These are phyloP conservation scores for Globicephala melas DNA, from an alignment of 2,113 vertebrate species.

Conservation along the genomic window DNA sequence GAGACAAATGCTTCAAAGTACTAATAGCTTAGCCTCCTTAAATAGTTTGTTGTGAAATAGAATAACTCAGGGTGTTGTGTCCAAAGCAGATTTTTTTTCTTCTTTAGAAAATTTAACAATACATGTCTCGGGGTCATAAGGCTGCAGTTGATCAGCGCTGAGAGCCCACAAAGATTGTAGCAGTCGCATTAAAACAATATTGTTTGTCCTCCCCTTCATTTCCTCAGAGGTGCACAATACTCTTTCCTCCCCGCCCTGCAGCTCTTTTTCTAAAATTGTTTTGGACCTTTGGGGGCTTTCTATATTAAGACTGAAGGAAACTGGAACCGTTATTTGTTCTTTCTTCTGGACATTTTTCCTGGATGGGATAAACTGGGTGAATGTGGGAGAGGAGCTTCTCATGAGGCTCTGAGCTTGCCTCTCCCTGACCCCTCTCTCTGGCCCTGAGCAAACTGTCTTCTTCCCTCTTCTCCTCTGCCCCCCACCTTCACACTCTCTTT, in stretches of 20 bases:
- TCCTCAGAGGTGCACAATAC: slow-evolving; percentile 74
- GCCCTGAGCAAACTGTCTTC: too few species aligned
- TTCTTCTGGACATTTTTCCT: slow-evolving; percentile 47
- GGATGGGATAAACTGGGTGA: not conserved
- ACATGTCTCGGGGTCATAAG: slow-evolving; percentile 76
- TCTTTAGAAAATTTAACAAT: slow-evolving; percentile 77
- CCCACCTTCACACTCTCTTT: not conserved
- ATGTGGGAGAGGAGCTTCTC: not conserved
- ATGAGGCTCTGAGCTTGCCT: not conserved
- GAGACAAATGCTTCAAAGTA: not conserved
- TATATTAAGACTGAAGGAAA: slow-evolving; percentile 58
- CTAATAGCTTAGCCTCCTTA: not conserved
- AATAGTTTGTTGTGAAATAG: slow-evolving; percentile 57
- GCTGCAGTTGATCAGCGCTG: slow-evolving; percentile 56
- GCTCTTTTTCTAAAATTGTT: slow-evolving; percentile 66
- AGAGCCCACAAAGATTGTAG: slow-evolving; percentile 68
- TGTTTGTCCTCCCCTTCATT: slow-evolving; percentile 66
- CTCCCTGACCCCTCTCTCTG: too few species aligned
- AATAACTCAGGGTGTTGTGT: slow-evolving; percentile 58
- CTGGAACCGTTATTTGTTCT: not conserved
- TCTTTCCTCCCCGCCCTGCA: slow-evolving; percentile 71
- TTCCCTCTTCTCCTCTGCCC: not conserved
- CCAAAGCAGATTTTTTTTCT: slow-evolving; percentile 23
- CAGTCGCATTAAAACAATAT: slow-evolving; percentile 71
- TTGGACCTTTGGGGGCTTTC: slow-evolving; percentile 48